Evolutionary conservation across 2,797 vertebrate genomes (phyloP), one percentile per base, ranked within the genome.

Genomic region (Eutrigla gurnardus): DNA sequence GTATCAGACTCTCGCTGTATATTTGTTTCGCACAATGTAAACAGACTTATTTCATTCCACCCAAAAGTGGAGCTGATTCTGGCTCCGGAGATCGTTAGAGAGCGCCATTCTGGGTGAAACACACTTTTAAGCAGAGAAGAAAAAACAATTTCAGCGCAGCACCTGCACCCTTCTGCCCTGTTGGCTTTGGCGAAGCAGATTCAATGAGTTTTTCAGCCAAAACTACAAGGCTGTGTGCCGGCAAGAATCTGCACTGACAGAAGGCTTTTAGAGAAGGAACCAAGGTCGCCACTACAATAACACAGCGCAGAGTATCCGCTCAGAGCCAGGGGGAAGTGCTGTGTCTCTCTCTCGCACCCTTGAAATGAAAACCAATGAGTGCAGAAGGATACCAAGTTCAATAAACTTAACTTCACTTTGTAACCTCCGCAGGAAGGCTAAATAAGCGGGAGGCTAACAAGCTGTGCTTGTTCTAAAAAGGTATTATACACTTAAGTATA

Each of bases 221-320:
- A 82, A 84, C 85, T 75, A 84, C 75, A 64, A 74, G 73, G 78
- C 86, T 82, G 66, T 63, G 77, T 83, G 88, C 82, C 87, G 82
- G 82, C 77, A 92, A 82, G 85, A 88, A 88, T 87, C 69, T 79
- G 80, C 69, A 78, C 72, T 66, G 83, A 91, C 87, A 89, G 83
- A 87, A 80, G 74, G 86, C 86, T 87, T 89, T 87, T 80, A 86
- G 75, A 90, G 78, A 86, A 77, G 25, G 79, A 90, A 81, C 81
- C 89, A 85, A 93, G 90, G 91, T 91, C 87, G 88, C 75, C 60
- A 73, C 80, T 84, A 85, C 86, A 90, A 85, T 84, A 88, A 86
- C 79, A 82, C 80, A 37, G 72, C 77, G 45, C 78, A 77, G 84
- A 88, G 77, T 84, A 90, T 86, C 79, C 49, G 71, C 84, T 86